Conservation (phyloP, 2,113 vertebrate species). For the Melozone crissalis region DNA sequence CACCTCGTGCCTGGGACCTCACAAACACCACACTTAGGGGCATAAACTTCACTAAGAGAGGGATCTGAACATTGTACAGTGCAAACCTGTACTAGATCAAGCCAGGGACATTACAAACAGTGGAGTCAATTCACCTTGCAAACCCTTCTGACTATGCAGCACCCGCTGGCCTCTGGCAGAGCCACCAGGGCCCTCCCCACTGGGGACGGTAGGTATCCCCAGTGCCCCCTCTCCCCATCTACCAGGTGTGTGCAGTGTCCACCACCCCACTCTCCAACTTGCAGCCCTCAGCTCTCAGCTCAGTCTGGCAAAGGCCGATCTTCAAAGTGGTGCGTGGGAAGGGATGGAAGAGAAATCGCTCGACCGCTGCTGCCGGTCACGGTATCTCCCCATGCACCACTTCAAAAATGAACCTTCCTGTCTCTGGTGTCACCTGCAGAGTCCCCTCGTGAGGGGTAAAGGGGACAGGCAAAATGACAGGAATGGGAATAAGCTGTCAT, state of each 20-base stretch:
- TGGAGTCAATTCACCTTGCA: not conserved
- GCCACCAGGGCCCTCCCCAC: not conserved
- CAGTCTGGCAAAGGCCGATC: constrained; percentile 67
- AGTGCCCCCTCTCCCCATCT: constrained; percentile 1
- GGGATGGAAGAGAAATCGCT: constrained; percentile 34
- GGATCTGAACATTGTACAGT: constrained; percentile 72
- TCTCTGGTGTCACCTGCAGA: constrained; percentile 66
- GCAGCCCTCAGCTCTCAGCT: constrained; percentile 85
- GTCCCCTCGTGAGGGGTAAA: constrained; percentile 7
- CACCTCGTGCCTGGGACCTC: too few species aligned
- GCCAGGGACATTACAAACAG: constrained; percentile 73
- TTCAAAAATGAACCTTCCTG: constrained; percentile 75
- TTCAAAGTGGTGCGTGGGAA: constrained; percentile 79
- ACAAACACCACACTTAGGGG: not conserved
- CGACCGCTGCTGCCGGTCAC: constrained; percentile 1
- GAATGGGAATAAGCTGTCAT: constrained; percentile 60
- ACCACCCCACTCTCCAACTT: constrained; percentile 84
- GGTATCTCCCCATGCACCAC: constrained; percentile 75
- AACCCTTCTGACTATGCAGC: constrained; percentile 50
- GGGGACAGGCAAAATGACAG: not conserved
- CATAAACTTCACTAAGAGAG: not conserved
- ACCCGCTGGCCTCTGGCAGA: constrained; percentile 8
- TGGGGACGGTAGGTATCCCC: constrained; percentile 40
- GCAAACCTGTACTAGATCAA: constrained; percentile 66
- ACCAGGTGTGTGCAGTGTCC: constrained; percentile 70